phyloP scores from a whole-genome alignment of 2,888 invertebrate species.

The Drosophila picticornis region DNA sequence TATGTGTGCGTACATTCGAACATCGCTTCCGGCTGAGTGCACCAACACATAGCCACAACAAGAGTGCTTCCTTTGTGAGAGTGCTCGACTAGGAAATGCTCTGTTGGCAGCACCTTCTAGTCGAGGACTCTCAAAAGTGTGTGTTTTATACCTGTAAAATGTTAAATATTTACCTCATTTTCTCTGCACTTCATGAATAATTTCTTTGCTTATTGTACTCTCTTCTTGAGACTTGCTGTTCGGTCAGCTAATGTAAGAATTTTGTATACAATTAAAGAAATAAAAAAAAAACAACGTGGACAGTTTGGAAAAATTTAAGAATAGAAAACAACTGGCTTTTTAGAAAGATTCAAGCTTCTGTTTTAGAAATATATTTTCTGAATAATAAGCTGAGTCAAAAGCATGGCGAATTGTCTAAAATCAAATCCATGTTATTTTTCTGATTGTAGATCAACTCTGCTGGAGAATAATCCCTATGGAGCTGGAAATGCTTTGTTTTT shows the following conservation, averaged over 20 bases:
- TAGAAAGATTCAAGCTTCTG: neutral
- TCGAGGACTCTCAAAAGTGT: neutral
- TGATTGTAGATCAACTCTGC: neutral
- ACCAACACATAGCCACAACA: conserved; percentile 46
- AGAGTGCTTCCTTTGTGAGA: neutral
- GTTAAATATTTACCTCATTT: neutral
- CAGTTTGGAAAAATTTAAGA: neutral
- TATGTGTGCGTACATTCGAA: conserved; percentile 23
- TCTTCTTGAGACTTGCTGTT: neutral
- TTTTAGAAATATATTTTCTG: neutral
- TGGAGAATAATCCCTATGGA: neutral
- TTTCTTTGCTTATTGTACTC: neutral
- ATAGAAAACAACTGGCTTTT: neutral
- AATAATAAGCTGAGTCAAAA: neutral
- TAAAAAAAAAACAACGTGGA: no score
- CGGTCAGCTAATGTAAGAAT: neutral
- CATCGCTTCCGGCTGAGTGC: conserved; percentile 75
- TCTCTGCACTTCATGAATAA: neutral
- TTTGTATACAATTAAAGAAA: neutral
- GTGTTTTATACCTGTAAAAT: neutral
- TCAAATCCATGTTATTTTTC: neutral
- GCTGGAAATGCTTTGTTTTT: neutral
- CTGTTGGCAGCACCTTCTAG: neutral
- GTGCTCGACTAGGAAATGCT: neutral
- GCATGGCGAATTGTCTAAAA: neutral